A percentile compares a stretch with the other conserved stretches of the same genome.
These are phyloP conservation scores for Staurois parvus DNA, from an alignment of 2,797 vertebrate species.

Conservation along the genomic window DNA sequence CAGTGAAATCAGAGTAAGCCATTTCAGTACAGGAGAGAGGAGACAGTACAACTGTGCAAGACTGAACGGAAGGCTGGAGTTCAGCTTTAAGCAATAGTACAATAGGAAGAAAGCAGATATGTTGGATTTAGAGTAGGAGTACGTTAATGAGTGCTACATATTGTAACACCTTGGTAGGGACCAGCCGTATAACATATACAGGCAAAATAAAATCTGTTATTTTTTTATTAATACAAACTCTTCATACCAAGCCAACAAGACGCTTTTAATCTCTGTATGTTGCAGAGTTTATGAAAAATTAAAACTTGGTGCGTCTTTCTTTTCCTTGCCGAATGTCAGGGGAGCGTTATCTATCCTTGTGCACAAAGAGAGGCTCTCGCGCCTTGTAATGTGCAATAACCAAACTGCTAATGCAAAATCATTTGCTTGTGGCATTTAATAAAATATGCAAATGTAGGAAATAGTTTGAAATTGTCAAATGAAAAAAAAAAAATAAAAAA, in stretches of 20 bases:
- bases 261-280: slow-evolving; percentile 1
- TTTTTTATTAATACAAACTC: slow-evolving; percentile 1
- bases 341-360: slow-evolving; percentile 70
- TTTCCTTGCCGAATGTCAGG: slow-evolving; percentile 63
- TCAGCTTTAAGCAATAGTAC: too few species aligned
- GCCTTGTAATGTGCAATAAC: slow-evolving; percentile 63
- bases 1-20: too few species aligned
- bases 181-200: too few species aligned
- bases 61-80: too few species aligned
- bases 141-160: too few species aligned
- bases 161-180: too few species aligned
- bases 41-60: too few species aligned
- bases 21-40: too few species aligned
- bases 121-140: too few species aligned
- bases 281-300: slow-evolving; percentile 33
- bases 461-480: slow-evolving; percentile 67
- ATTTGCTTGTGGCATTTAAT: slow-evolving; percentile 73
- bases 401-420: slow-evolving; percentile 67
- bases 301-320: slow-evolving; percentile 47
- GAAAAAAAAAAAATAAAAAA: slow-evolving; percentile 61
- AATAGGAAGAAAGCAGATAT: too few species aligned
- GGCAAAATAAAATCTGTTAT: background rate
- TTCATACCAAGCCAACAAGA: background rate
- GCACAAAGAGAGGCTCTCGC: slow-evolving; percentile 61
- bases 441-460: slow-evolving; percentile 74